phyloP scores from a whole-genome alignment of 2,113 vertebrate species.

The Chitala chitala region DNA sequence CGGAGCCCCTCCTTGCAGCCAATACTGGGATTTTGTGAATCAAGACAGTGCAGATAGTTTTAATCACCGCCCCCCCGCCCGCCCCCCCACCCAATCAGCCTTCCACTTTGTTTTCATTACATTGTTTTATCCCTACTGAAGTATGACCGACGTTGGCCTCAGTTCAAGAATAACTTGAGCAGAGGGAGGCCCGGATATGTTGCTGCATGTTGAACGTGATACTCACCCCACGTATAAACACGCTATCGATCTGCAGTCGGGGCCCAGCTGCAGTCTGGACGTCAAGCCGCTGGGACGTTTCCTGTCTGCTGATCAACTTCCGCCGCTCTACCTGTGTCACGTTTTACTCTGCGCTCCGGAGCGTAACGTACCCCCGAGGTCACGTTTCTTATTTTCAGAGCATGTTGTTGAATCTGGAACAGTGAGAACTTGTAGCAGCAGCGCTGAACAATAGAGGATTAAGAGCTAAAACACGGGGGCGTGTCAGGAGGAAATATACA shows the following conservation, averaged over 20 bases:
- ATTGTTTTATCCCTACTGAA: background rate
- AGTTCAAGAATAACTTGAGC: constrained; percentile 3
- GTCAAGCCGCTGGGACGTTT: background rate
- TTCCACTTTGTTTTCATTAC: constrained; percentile 12
- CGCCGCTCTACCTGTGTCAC: background rate
- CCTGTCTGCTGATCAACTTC: background rate
- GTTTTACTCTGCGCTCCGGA: no score
- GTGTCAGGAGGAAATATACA: no score
- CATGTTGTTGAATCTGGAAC: no score
- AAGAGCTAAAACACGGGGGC: no score
- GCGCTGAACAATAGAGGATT: no score
- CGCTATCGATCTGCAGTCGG: constrained; percentile 11
- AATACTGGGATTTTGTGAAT: background rate
- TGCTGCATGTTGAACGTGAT: background rate
- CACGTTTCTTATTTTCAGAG: no score
- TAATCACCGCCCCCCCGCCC: background rate
- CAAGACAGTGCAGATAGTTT: background rate
- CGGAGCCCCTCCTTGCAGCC: background rate
- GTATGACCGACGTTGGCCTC: background rate
- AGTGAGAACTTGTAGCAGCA: no score
- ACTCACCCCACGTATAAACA: background rate
- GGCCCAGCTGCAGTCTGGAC: background rate
- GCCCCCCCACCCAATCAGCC: no score
- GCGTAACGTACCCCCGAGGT: no score
- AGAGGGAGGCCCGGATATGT: background rate